Evolutionary conservation across 2,888 invertebrate species (phyloP).

Genomic region (Kuschelorhynchus macadamiae): DNA sequence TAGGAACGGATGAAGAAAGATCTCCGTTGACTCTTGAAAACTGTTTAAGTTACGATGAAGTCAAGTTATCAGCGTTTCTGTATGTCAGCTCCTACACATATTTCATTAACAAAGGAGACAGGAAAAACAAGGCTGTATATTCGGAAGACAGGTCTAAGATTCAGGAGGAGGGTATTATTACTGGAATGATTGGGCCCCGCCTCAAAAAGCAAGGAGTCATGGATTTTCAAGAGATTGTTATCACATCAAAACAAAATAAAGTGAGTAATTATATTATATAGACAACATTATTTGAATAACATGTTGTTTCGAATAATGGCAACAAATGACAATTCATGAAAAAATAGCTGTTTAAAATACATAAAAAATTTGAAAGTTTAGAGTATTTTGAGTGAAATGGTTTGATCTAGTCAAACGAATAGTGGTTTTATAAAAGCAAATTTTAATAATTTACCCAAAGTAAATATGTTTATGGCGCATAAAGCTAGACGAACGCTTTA

Average conservation of each 20-base stretch:
- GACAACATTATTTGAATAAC: no score
- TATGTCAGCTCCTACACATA: conserved; percentile 72
- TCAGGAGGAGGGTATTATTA: conserved; percentile 68
- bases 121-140: conserved; percentile 70
- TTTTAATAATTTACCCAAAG: no score
- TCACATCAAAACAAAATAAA: conserved; percentile 67
- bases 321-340: no score
- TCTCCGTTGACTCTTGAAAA: conserved; percentile 69
- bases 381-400: no score
- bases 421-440: no score
- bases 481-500: no score
- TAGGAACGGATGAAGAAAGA: conserved; percentile 69
- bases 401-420: no score
- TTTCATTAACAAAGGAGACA: conserved; percentile 73
- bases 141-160: conserved; percentile 67
- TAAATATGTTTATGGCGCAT: no score
- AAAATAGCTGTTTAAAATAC: no score
- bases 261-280: conserved; percentile 19
- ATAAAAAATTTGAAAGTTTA: no score
- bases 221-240: conserved; percentile 76
- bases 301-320: no score
- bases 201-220: conserved; percentile 71
- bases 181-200: conserved; percentile 72
- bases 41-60: conserved; percentile 74
- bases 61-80: conserved; percentile 73